phyloP scores from a whole-genome alignment of 2,888 invertebrate genomes.

The Dolichopus griseipennis region DNA sequence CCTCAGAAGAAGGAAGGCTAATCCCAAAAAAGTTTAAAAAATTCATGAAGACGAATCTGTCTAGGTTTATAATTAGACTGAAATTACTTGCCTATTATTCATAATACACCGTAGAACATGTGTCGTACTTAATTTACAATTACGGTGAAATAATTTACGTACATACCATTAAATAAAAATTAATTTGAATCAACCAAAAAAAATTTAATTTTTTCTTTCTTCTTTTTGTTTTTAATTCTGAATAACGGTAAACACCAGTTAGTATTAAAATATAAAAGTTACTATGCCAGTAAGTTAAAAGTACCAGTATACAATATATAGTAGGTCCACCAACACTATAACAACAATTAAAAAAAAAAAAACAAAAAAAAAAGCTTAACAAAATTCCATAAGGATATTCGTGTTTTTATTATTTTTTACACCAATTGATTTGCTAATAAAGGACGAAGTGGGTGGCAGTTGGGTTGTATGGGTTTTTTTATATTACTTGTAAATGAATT shows the following conservation, averaged over 20 bases:
- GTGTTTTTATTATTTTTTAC: background rate
- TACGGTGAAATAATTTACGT: background rate
- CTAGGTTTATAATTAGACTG: too few relatives aligned
- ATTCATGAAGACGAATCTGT: too few relatives aligned
- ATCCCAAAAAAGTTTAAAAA: too few relatives aligned
- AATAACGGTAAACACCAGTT: background rate
- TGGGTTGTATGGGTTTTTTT: too few relatives aligned
- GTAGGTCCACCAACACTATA: background rate
- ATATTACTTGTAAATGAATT: too few relatives aligned
- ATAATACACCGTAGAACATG: too few relatives aligned
- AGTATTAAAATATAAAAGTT: background rate
- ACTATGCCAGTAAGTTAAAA: background rate
- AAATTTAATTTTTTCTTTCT: background rate
- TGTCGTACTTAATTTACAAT: too few relatives aligned
- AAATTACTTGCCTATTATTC: too few relatives aligned
- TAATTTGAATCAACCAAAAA: background rate
- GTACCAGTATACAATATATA: background rate
- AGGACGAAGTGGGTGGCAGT: too few relatives aligned
- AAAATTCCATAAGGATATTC: background rate
- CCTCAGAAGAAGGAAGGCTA: too few relatives aligned
- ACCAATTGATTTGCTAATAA: background rate
- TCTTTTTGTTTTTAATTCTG: background rate
- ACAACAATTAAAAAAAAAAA: background rate
- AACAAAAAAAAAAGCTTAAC: background rate
- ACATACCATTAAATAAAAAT: background rate